Evolutionary conservation across 2,113 vertebrate species (phyloP).

Genomic region (Ascaphus truei): DNA sequence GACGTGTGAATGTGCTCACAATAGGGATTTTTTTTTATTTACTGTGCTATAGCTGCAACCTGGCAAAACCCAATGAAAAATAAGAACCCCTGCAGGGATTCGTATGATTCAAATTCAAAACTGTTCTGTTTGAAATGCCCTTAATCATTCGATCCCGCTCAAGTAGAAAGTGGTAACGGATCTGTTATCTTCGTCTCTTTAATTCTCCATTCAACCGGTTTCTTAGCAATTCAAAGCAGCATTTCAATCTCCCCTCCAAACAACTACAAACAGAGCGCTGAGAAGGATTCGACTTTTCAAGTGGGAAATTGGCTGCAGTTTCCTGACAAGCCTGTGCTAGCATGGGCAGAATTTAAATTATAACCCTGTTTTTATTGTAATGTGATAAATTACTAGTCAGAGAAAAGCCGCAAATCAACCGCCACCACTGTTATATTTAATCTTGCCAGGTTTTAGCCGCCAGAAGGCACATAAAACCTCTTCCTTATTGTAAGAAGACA

Average conservation of each 20-base stretch:
- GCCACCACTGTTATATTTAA: slow-evolving; percentile 23
- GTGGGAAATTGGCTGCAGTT: slow-evolving; percentile 27
- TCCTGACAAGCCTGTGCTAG: slow-evolving; percentile 34
- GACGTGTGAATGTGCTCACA: no score
- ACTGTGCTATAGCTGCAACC: no score
- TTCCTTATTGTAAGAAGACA: slow-evolving; percentile 9
- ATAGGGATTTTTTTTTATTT: no score
- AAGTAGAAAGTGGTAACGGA: slow-evolving; percentile 1
- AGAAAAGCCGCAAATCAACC: slow-evolving; percentile 30
- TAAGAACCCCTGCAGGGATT: no score
- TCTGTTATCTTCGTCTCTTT: slow-evolving; percentile 21
- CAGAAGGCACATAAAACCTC: slow-evolving; percentile 31
- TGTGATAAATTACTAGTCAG: slow-evolving; percentile 35
- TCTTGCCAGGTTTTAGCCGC: slow-evolving; percentile 21
- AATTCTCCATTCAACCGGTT: slow-evolving; percentile 6
- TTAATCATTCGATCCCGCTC: slow-evolving; percentile 6
- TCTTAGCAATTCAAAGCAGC: slow-evolving; percentile 33
- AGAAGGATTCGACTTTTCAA: slow-evolving; percentile 13
- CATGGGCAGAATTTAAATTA: slow-evolving; percentile 36
- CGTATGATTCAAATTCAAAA: background rate
- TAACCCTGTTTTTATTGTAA: slow-evolving; percentile 38
- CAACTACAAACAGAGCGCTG: slow-evolving; percentile 18
- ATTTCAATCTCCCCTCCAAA: slow-evolving; percentile 22
- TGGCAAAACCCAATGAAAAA: no score
- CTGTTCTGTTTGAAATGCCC: slow-evolving; percentile 21